Evolutionary conservation across 2,888 invertebrate genomes (phyloP), one percentile per base, ranked within the genome.

Genomic region (Dorcus parallelipipedus): DNA sequence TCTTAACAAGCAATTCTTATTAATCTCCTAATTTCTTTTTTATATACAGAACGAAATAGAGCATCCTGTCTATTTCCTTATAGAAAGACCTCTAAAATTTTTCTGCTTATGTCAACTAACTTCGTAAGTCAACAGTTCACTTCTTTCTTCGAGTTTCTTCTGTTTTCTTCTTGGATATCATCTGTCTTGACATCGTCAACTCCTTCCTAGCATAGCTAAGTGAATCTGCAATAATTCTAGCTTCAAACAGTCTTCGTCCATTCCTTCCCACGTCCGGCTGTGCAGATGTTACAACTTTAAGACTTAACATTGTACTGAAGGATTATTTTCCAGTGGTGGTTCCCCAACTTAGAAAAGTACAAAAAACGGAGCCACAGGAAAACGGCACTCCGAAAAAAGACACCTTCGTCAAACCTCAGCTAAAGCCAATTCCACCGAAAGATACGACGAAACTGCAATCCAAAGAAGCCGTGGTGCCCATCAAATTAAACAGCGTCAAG

Each of bases 391-490:
- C 67, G 50, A 67, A 67, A 51, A 65, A 66, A 47, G 75, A 77
- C 62, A 72, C 74, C 10, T 77, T 77, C 64, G 70, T 72, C 41
- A 73, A 71, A 54, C 78, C 78, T 3, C 72, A 71, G 53, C 68
- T 77, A 10, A 76, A 76, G 60, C 74, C 75, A 17, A 76, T 77
- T 3, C 76, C 75, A 8, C 73, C 73, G 14, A 72, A 74, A 52
- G 75, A 77, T 54, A 61, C 63, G 68, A 5, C 74, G 64, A 62
- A 67, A 49, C 63, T 74, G 9, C 74, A 71, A 63, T 72, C 72
- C 4, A 69, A 72, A 38, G 76, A 76, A 55, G 73, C 78, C 4
- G 79, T 79, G 67, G 75, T 80, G 9, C 75, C 76, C n/a, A 68
- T 79, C 26, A 74, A 74, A 56, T 64, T 78, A 14, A 77, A 77